Conservation (phyloP, 2,888 invertebrate species). For the Leptinotarsa juncta region DNA sequence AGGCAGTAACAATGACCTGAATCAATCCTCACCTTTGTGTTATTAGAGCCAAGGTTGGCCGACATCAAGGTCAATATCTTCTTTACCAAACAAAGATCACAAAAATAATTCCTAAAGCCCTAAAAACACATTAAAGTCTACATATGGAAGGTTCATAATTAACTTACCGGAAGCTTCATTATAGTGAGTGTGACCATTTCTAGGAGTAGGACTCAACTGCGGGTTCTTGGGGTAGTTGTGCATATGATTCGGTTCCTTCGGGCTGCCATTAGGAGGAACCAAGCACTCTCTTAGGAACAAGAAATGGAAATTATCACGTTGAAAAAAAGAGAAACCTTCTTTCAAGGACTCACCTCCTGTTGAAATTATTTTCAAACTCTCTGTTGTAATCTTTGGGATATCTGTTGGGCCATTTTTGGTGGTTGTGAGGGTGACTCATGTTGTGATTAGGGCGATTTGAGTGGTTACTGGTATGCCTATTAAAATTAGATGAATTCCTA, state of each 20-base stretch:
- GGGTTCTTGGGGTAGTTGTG: constrained; percentile 65
- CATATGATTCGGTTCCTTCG: constrained; percentile 63
- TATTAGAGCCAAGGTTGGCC: constrained; percentile 14
- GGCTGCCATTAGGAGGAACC: constrained; percentile 61
- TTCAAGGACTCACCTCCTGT: constrained; percentile 60
- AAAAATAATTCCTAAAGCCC: background rate
- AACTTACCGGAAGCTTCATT: constrained; percentile 61
- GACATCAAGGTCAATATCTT: constrained; percentile 17
- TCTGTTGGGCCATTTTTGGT: constrained; percentile 64
- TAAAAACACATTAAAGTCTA: no score
- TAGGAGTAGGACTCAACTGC: constrained; percentile 62
- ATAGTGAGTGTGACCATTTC: constrained; percentile 62
- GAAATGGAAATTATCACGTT: constrained; percentile 5
- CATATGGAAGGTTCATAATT: background rate
- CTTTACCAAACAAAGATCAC: background rate
- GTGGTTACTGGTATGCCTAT: constrained; percentile 62
- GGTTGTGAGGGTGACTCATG: constrained; percentile 58
- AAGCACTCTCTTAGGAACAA: constrained; percentile 60
- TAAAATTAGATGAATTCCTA: constrained; percentile 63
- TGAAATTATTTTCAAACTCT: constrained; percentile 64
- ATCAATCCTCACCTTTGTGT: constrained; percentile 5
- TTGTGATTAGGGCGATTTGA: constrained; percentile 58
- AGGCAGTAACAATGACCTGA: constrained; percentile 8
- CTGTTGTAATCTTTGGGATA: constrained; percentile 64
- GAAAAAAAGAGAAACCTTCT: constrained; percentile 17